Evolutionary conservation across 2,113 vertebrate species (phyloP), one percentile per base, ranked within the genome.

Genomic region (Mugil cephalus): DNA sequence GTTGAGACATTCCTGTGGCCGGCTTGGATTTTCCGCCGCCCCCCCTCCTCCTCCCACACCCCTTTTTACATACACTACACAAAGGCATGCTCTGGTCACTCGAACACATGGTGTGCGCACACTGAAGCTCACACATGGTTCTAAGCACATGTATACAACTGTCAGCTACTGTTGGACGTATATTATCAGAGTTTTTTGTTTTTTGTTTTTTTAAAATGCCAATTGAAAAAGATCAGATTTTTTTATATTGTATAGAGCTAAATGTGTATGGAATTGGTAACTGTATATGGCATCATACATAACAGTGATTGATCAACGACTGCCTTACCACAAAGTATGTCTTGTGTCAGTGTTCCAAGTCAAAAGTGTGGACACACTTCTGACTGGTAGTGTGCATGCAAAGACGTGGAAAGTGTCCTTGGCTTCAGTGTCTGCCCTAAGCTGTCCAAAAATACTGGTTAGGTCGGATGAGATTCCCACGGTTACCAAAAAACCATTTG

Each of bases 1-100:
- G 8, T 84, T 64, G 82, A 91, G 85, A 92, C 90, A 91, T 92
- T 91, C 87, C 87, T 91, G 87, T 59, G 86, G 87, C 84, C 52
- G 3, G 30, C 60, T 72, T 79, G 84, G 73, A 87, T 81, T 89
- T 89, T 89, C 86, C 80, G 12, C 84, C 75, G 30, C 38, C 69
- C 59, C 78, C 24, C n/a, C n/a, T n/a, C n/a, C n/a, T n/a, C n/a
- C n/a, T n/a, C n/a, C 74, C 84, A 81, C 80, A 56, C 80, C 82
- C 77, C 75, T 78, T 77, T 77, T 64, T 64, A 77, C 77, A 47
- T 85, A 73, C 61, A 58, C 76, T 82, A 15, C 59, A 65, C 15
- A 74, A 40, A 87, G 42, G 51, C 53, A 56, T 62, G 78, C 66
- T 54, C 39, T 81, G 68, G 85, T 84, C 60, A 80, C 53, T 70